Evolutionary conservation across 1,140 invertebrate genomes (phyloP), one percentile per base, ranked within the genome.

Genomic region (Euglossa dilemma): DNA sequence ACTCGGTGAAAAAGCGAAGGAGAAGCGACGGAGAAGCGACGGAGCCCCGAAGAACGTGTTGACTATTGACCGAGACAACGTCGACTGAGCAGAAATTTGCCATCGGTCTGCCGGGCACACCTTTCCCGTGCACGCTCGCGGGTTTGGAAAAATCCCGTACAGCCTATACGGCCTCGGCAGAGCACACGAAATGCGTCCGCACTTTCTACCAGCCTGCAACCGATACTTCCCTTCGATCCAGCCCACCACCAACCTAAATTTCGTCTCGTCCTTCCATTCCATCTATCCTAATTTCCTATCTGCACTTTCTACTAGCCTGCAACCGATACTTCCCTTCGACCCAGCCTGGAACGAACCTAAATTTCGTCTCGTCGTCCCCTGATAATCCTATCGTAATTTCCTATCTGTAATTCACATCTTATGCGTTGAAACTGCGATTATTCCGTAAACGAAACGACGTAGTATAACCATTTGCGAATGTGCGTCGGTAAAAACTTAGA

Each of bases 41-140:
- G 20, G 80, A 72, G 59, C 80, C 36, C 61, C 47, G 28, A 20
- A 14, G 57, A 36, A 75, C 80, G 87, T 82, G 87, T 83, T 80
- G 83, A 76, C 87, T 73, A 85, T 88, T 75, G 83, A 80, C 87
- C 83, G 83, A 76, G 78, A 81, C 79, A 72, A 81, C 76, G 74
- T 67, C 74, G 83, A 88, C 87, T 88, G 87, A 87, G 50, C 76
- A 77, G 72, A 88, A 88, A 88, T 88, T 88, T 77, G 16, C 56
- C 80, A 67, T 59, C 57, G 75, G 66, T 43, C 54, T 76, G 20
- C 18, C 36, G 70, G 36, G 83, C 83, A 79, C 63, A 85, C 86
- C 87, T 88, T 88, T 88, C 86, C 61, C 79, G 71, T 36, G 43
- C 52, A 45, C 67, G 45, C 64, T 67, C 18, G 9, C 63, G n/a